Evolutionary conservation across 2,113 vertebrate genomes (phyloP).

Genomic region (Drymodes brunneopygia): DNA sequence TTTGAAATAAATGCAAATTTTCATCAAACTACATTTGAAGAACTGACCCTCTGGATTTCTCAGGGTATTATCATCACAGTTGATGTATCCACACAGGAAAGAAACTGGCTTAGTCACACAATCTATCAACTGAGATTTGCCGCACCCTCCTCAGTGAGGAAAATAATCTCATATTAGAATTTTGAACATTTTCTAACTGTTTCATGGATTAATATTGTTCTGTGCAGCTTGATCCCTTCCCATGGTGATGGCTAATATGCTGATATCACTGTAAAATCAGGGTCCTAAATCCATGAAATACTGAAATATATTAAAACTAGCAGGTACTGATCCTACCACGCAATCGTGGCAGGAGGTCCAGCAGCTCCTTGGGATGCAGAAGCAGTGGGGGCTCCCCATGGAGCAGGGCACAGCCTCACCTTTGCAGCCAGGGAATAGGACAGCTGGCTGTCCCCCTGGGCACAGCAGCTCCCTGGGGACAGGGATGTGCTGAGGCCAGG

Average conservation of each 20-base stretch:
- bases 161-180: slow-evolving; percentile 11
- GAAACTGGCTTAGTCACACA: slow-evolving; percentile 31
- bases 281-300: background rate
- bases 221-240: background rate
- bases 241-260: background rate
- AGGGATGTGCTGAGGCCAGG: background rate
- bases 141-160: background rate
- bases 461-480: background rate
- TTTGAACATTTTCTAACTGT: background rate
- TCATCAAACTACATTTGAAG: slow-evolving; percentile 8
- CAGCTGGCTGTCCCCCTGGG: background rate
- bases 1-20: background rate
- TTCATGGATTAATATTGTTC: background rate
- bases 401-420: background rate
- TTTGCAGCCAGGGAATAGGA: background rate
- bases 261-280: background rate
- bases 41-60: slow-evolving; percentile 6
- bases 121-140: background rate
- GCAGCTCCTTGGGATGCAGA: background rate
- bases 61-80: background rate
- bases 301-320: background rate
- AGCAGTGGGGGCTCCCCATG: background rate
- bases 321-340: fast-evolving
- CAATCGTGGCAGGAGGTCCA: fast-evolving
- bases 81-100: background rate